Base-by-base conservation (phyloP, 2,113 vertebrate species). In the Dasypus novemcinctus region DNA sequence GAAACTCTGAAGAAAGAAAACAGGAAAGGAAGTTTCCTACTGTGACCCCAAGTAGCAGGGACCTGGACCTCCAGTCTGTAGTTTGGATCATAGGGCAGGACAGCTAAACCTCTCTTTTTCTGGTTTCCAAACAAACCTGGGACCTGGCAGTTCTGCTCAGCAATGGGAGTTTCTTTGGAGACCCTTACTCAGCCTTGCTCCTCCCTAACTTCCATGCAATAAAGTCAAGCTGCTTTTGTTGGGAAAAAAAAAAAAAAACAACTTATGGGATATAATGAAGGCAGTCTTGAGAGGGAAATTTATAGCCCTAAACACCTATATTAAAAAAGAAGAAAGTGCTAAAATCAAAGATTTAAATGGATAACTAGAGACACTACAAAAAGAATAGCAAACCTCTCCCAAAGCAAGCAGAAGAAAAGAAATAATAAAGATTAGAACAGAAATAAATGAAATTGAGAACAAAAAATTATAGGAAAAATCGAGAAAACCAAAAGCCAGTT, bases 1-100 rank as follows among this genome's bases (percentile, higher is more conserved):
- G 99, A 99, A 41, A 99, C 99, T 0, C 98, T 99, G 88, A 99
- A 99, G 98, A 99, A 99, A 99, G 98, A 99, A 99, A 97, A 99
- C 99, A 5, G 99, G 99, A 85, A 99, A 99, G 98, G 97, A 98
- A 0, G 97, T 99, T 33, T 99, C 98, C 89, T 99, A 99, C 97
- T 97, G 99, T 0, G 99, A 99, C 78, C 86, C 98, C 7, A 99
- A 99, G 79, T 99, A 98, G 98, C 9, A 4, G 38, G n/a, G 43
- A 38, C 72, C 64, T 5, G 17, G 72, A n/a, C 41, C 31, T 31
- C n/a, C 1, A 27, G 20, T 36, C 68, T 5, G 15, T 75, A 80
- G 43, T 52, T 85, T 69, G 88, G 87, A 91, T 78, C 66, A 61
- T 31, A 75, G 74, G 0, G 43, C 98, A 91, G 96, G 95, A 38